Evolutionary conservation across 2,797 vertebrate species (phyloP), one percentile per base, ranked within the genome.

Genomic region (Nannoperca australis): DNA sequence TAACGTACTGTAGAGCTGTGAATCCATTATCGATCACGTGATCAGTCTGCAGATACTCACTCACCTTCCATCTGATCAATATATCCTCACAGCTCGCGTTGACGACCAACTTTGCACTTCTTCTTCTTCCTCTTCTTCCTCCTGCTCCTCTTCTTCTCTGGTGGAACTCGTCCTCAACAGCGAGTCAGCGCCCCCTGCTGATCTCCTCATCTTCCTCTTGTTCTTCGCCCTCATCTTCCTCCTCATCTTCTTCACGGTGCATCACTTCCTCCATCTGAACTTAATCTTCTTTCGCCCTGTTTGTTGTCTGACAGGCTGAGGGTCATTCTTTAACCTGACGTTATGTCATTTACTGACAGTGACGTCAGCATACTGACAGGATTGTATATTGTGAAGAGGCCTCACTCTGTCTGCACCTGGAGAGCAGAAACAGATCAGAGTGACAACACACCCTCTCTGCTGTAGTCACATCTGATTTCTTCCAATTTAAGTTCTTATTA

Each of bases 61-160:
- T 68, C 55, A 81, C 83, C 79, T 3, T 81, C 79, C 83, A 85
- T 85, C 36, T 22, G 47, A 50, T 60, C 50, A 8, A 30, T 17
- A 7, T 12, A 20, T 14, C 36, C 1, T 22, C 36, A 2, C 20
- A 3, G 14, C 32, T 42, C 70, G 22, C 36, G 27, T 1, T 15
- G 20, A 2, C 7, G 3, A 13, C 4, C 27, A 12, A 2, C 2
- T 36, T 5, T 0, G 5, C 36, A 2, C 50, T 62, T 75, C 66
- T 71, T 14, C 32, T 30, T 27, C 11, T 53, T 45, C 67, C 63
- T 62, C 70, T 7, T 30, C 17, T 66, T 45, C 67, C 63, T 62
- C 70, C 11, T 30, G 8, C 3, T 18, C 50, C 55, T 70, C 68
- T 62, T 63, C 55, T 55, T 62, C 30, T 27, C 9, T 45, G 58